Conservation (phyloP, 2,797 vertebrate genomes). For the Arctocebus calabarensis region DNA sequence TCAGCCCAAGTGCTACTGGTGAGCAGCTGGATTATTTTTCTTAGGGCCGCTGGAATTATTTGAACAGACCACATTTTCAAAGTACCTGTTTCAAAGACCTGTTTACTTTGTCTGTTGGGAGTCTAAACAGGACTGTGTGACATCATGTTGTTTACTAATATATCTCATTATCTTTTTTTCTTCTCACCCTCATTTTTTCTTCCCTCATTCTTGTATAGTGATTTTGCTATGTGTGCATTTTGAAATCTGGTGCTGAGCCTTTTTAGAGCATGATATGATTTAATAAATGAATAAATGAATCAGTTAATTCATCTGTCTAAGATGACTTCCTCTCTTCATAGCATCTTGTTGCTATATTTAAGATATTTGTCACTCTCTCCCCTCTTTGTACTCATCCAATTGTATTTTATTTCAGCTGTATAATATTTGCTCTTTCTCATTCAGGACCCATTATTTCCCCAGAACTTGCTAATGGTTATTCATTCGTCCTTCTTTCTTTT, state of each 20-base stretch:
- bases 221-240: slow-evolving; percentile 22
- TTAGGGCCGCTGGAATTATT: slow-evolving; percentile 30
- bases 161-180: neutral
- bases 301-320: neutral
- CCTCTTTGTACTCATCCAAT: neutral
- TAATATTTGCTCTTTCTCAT: neutral
- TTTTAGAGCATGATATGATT: neutral
- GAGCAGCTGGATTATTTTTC: slow-evolving; percentile 44
- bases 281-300: neutral
- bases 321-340: neutral
- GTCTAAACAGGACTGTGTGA: neutral
- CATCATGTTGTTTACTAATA: neutral
- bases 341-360: neutral
- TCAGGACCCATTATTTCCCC: neutral
- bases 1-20: neutral
- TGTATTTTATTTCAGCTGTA: neutral
- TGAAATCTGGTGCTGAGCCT: neutral
- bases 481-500: neutral
- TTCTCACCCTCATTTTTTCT: neutral
- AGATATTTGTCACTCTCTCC: neutral
- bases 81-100: neutral
- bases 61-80: neutral
- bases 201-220: neutral
- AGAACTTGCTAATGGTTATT: neutral
- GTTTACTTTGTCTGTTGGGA: slow-evolving; percentile 17